phyloP scores from a whole-genome alignment of 2,797 vertebrate species.

The Anguilla megastoma region DNA sequence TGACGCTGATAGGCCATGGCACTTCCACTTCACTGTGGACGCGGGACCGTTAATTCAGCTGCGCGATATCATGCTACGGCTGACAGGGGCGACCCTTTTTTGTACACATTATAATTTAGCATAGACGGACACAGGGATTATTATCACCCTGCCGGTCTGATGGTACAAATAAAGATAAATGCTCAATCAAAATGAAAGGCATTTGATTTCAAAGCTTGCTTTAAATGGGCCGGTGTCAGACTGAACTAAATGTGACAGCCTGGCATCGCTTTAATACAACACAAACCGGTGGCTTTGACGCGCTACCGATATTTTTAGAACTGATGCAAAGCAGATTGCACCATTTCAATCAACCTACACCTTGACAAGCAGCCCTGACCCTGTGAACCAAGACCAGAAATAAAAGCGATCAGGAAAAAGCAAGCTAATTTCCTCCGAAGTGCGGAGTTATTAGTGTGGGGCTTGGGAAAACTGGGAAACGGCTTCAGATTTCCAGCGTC shows the following conservation, averaged over 20 bases:
- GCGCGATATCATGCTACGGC: constrained; percentile 6
- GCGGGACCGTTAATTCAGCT: constrained; percentile 38
- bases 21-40: constrained; percentile 40
- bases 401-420: constrained; percentile 45
- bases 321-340: constrained; percentile 43
- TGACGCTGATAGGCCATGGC: constrained; percentile 38
- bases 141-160: constrained; percentile 43
- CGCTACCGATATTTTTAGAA: constrained; percentile 27
- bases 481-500: constrained; percentile 33
- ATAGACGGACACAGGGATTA: constrained; percentile 42
- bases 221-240: constrained; percentile 34
- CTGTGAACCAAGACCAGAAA: constrained; percentile 32
- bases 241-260: constrained; percentile 53
- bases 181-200: constrained; percentile 40
- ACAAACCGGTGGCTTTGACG: constrained; percentile 51
- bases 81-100: constrained; percentile 22
- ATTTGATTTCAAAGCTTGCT: constrained; percentile 52
- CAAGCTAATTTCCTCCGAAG: constrained; percentile 34
- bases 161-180: constrained; percentile 57
- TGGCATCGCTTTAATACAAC: constrained; percentile 48
- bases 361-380: constrained; percentile 46
- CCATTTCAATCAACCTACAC: constrained; percentile 43
- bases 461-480: constrained; percentile 4
- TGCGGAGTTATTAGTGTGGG: constrained; percentile 36
- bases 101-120: constrained; percentile 49